Evolutionary conservation across 2,797 vertebrate genomes (phyloP), one percentile per base, ranked within the genome.

Genomic region (Graptemys geographica): DNA sequence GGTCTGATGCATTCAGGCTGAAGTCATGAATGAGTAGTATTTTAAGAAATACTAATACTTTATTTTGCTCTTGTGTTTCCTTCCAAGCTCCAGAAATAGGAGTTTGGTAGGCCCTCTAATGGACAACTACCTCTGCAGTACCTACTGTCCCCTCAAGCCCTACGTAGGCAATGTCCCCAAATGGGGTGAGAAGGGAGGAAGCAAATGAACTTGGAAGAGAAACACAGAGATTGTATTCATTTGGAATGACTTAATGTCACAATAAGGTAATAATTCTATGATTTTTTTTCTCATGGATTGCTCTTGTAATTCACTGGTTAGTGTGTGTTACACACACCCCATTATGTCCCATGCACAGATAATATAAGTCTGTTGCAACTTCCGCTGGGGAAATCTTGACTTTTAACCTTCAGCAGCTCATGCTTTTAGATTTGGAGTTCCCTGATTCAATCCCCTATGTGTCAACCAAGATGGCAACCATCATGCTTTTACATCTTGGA

Each of bases 381-480:
- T 41, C 37, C 25, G 10, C 37, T 72, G 19, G 19, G 69, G 10
- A 41, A 23, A 23, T 72, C 69, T 72, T 72, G 37, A 72, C 41
- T 41, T 9, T 41, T 41, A 10, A 37, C 9, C 21, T 72, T 44
- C 41, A 76, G 44, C 41, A 13, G 27, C 27, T 76, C 44, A 76
- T 76, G 74, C 12, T 47, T 76, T 47, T 76, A 76, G 25, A 15
- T 47, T 16, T 44, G 6, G 13, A 76, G 27, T 47, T 76, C 41
- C 16, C 33, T 51, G 25, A 8, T 86, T 92, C 55, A 76, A 55
- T 89, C 41, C 55, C 55, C 59, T 11, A 25, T 47, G 9, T 90
- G 87, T 91, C 84, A 89, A 79, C 31, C 76, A 92, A 47, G 56
- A 89, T 13, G 81, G 81, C 53, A 92, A 9, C 9, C 88, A 57